phyloP scores from a whole-genome alignment of 2,888 invertebrate species.

The Sminthurinus aureus region DNA sequence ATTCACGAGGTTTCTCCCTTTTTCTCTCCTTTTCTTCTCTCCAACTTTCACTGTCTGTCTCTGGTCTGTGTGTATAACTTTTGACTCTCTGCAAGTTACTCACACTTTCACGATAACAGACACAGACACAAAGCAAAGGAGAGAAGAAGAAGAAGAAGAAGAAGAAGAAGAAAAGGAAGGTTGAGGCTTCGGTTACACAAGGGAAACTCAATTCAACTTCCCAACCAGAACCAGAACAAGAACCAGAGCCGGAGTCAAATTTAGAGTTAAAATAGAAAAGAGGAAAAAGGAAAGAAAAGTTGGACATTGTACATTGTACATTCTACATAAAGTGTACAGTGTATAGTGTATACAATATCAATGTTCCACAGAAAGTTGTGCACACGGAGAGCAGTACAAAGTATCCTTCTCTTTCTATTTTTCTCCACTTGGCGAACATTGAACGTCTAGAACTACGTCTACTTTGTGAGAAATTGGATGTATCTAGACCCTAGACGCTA shows the following conservation, averaged over 20 bases:
- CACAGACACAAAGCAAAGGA: neutral
- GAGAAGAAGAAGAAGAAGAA: neutral
- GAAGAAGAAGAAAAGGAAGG: neutral
- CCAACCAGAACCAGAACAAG: neutral
- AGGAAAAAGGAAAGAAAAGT: no score
- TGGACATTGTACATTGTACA: no score
- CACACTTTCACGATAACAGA: neutral
- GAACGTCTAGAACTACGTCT: no score
- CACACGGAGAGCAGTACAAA: no score
- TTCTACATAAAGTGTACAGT: no score
- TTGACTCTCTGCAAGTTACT: conserved; percentile 3
- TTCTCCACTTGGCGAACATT: no score
- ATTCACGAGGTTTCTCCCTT: conserved; percentile 3
- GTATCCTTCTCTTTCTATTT: no score
- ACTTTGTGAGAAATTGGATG: no score
- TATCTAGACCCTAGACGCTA: no score
- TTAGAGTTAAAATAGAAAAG: no score
- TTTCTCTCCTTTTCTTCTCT: conserved; percentile 16
- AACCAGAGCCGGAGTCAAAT: neutral
- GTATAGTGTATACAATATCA: no score
- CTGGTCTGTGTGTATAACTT: neutral
- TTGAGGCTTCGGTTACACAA: neutral
- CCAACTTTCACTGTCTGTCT: neutral
- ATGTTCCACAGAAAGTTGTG: no score
- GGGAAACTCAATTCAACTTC: neutral